Evolutionary conservation across 2,113 vertebrate species (phyloP).

Genomic region (Heliornis fulica): DNA sequence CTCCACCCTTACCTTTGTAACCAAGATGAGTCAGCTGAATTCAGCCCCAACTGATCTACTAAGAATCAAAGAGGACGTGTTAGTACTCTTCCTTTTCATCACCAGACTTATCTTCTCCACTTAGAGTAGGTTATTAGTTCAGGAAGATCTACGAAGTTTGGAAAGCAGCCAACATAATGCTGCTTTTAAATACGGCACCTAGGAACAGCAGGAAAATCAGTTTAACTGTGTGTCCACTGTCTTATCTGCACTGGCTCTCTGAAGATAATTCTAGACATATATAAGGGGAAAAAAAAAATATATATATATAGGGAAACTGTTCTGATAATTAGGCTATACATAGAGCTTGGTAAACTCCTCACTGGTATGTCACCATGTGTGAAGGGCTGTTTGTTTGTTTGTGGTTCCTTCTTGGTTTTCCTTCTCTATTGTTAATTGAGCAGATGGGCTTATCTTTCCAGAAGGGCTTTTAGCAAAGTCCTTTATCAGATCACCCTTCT

Average conservation of each 20-base stretch:
- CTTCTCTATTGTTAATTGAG: conserved; percentile 28
- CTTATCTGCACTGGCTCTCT: neutral
- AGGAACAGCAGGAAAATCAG: neutral
- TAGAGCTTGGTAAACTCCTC: neutral
- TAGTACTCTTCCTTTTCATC: conserved; percentile 23
- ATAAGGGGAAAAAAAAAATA: no score
- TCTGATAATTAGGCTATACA: neutral
- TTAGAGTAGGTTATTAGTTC: conserved; percentile 15
- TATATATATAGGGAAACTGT: neutral
- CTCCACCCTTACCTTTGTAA: neutral
- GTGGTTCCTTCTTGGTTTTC: neutral
- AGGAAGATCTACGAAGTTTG: neutral
- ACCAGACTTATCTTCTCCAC: neutral
- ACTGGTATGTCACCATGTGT: neutral
- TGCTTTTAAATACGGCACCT: neutral
- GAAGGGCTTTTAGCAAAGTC: conserved; percentile 13
- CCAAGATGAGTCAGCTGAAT: neutral
- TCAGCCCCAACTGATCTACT: neutral
- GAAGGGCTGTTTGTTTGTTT: conserved; percentile 28
- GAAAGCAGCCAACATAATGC: neutral
- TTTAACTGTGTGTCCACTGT: neutral
- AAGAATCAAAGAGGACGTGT: neutral
- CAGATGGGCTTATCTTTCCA: conserved; percentile 53
- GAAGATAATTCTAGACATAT: neutral
- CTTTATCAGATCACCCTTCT: conserved; percentile 43